Base-by-base conservation (phyloP, 2,113 vertebrate species). In the Platichthys stellatus region DNA sequence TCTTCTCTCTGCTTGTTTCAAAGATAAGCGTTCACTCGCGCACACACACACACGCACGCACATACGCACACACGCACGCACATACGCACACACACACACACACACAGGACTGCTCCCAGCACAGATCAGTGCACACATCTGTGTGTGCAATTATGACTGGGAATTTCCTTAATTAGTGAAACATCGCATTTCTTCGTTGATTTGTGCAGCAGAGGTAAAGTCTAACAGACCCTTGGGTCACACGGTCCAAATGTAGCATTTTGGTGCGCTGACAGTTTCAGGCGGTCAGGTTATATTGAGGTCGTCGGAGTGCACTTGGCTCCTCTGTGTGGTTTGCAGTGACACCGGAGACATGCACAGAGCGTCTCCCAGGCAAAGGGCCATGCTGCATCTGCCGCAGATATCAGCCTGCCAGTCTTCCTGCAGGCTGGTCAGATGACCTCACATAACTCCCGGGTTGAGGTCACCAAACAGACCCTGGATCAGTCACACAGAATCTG, bases 391-490 rank as follows among this genome's bases (percentile, higher is more conserved):
- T 58, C 69, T 72, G 64, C 67, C 7, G 17, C 17, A 4, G 49
- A 18, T 20, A 8, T 51, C 49, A 8, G 4, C 49, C 5, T 65
- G 72, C 35, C 15, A 13, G 18, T 45, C n/a, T 61, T 69, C 60
- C 47, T 28, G 28, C 47, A 57, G 21, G 47, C 59, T n/a, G 31
- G 18, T 70, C 61, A 57, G 43, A 57, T 60, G 65, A 88, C 62
- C 84, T 80, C 3, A 7, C 28, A 47, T 69, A 21, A 86, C 84
- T 47, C 43, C 54, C 21, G 17, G 1, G 1, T n/a, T 23, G 56
- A 70, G 61, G 51, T 80, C 71, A 72, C 49, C 31, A 20, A n/a
- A 18, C 63, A 83, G 62, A 67, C 31, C 47, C 60, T 63, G 26
- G n/a, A 63, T 72, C 56, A 63, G 62, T 54, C 31, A 0, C 24